Percentiles rank a stretch among this genome's conserved stretches.
Conservation (phyloP, 2,888 invertebrate species). For the Periphyllus acericola region DNA sequence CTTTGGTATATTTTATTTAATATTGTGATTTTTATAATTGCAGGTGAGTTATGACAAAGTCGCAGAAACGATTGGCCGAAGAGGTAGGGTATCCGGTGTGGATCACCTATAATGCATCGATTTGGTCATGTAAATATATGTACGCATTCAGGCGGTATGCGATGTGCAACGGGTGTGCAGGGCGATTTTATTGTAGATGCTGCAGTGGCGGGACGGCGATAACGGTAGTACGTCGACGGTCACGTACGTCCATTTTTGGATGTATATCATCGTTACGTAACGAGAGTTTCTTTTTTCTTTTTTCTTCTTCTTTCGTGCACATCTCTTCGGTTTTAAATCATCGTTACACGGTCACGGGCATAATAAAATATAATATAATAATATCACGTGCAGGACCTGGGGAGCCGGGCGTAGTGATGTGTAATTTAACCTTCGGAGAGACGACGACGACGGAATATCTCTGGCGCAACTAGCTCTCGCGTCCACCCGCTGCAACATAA, state of each 20-base stretch:
- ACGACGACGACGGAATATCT: no score
- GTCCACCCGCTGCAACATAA: no score
- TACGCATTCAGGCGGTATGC: no score
- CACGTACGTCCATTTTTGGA: constrained; percentile 35
- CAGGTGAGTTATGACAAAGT: no score
- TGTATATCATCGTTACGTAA: background rate
- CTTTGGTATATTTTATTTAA: no score
- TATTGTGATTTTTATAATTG: no score
- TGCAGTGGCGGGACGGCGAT: background rate
- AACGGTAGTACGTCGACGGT: constrained; percentile 8
- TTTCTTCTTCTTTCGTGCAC: no score
- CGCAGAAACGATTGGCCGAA: no score
- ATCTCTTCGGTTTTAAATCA: constrained; percentile 3
- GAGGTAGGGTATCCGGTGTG: no score
- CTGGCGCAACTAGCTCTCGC: no score
- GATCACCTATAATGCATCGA: no score
- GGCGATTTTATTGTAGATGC: background rate
- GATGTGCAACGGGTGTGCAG: background rate
- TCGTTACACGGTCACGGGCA: constrained; percentile 3
- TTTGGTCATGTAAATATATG: no score
- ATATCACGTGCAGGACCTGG: background rate
- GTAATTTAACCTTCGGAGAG: background rate
- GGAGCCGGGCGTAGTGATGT: background rate
- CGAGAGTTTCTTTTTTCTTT: background rate
- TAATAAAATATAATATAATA: background rate